phyloP scores from a whole-genome alignment of 2,888 invertebrate genomes.

The Stramonita haemastoma region DNA sequence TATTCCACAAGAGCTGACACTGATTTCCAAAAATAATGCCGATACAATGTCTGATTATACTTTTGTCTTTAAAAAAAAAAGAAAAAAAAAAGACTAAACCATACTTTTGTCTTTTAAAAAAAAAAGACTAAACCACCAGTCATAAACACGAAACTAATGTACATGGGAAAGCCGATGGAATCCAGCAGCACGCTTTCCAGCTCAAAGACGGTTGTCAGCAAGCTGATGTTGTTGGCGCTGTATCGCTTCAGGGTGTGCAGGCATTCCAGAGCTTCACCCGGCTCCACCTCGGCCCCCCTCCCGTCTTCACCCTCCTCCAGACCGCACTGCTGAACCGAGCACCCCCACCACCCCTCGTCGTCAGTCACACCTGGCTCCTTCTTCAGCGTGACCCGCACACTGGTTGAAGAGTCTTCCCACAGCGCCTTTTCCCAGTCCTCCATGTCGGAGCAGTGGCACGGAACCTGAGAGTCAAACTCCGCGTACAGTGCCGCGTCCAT shows the following conservation, averaged over 20 bases:
- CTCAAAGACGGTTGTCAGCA: constrained; percentile 40
- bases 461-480: constrained; percentile 47
- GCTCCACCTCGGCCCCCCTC: not conserved
- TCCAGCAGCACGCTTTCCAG: constrained; percentile 42
- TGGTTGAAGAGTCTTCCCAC: constrained; percentile 34
- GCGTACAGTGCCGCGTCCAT: constrained; percentile 44
- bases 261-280: constrained; percentile 43
- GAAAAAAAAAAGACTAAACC: too few relatives aligned
- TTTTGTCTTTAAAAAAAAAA: too few relatives aligned
- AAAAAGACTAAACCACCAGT: too few relatives aligned
- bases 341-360: not conserved
- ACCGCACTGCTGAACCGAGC: not conserved
- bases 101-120: too few relatives aligned
- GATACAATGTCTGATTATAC: too few relatives aligned
- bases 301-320: not conserved
- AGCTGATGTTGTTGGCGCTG: constrained; percentile 33
- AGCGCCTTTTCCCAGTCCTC: constrained; percentile 46
- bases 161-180: constrained; percentile 16
- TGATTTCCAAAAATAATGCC: too few relatives aligned
- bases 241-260: constrained; percentile 44
- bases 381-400: constrained; percentile 34
- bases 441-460: constrained; percentile 42
- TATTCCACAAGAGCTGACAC: too few relatives aligned
- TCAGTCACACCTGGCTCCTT: constrained; percentile 37
- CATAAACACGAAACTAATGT: not conserved